A percentile compares a stretch with the other conserved stretches of the same genome.
phyloP scores from a whole-genome alignment of 2,888 invertebrate species.

The Macaria liturata region DNA sequence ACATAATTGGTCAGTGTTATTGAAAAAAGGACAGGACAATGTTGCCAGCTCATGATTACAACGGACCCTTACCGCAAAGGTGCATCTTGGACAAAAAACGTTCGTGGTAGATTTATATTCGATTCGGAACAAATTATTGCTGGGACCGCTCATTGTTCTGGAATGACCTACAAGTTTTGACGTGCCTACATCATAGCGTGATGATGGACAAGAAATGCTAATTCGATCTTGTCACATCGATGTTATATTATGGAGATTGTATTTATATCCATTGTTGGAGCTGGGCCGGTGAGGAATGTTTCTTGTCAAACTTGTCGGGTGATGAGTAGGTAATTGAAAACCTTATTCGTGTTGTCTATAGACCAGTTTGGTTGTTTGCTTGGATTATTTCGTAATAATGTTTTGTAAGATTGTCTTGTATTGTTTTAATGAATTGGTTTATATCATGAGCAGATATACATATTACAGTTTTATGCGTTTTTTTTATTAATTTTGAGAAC shows the following conservation, averaged over 20 bases:
- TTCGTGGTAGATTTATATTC: conserved; percentile 22
- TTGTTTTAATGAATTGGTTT: too few species aligned
- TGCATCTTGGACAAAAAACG: conserved; percentile 22
- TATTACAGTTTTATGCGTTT: too few species aligned
- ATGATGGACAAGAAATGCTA: conserved; percentile 65
- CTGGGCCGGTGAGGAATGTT: conserved; percentile 36
- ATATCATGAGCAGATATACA: too few species aligned
- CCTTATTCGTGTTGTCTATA: conserved; percentile 3
- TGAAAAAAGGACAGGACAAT: conserved; percentile 18
- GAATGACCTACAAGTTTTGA: conserved; percentile 63
- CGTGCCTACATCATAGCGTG: conserved; percentile 60
- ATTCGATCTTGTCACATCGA: conserved; percentile 67
- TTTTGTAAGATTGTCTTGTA: too few species aligned
- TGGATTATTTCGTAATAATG: too few species aligned
- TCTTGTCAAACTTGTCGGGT: conserved; percentile 30
- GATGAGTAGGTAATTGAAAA: conserved; percentile 19
- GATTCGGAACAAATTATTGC: conserved; percentile 57
- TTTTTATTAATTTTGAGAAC: too few species aligned
- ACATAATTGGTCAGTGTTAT: conserved; percentile 19
- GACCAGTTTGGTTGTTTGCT: too few species aligned
- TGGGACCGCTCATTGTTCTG: conserved; percentile 62
- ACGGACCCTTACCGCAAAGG: conserved; percentile 23
- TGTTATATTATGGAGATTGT: conserved; percentile 57
- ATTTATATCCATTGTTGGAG: conserved; percentile 44
- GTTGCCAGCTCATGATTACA: conserved; percentile 22